Conservation (phyloP, 2,797 vertebrate genomes). For the Atherinosoma microstoma region DNA sequence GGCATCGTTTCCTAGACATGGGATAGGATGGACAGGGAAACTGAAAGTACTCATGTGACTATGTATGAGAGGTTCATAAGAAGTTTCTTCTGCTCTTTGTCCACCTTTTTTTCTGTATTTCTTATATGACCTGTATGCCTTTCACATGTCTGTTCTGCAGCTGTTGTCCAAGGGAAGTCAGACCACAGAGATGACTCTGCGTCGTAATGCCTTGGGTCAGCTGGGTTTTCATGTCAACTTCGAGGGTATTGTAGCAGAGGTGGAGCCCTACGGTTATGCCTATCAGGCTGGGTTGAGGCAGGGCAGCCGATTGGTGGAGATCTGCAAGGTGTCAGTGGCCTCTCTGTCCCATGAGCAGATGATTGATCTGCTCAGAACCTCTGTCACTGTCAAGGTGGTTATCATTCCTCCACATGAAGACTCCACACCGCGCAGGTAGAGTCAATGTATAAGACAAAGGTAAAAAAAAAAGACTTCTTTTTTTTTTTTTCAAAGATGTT, state of each 20-base stretch:
- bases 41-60: not conserved
- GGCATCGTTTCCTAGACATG: no score
- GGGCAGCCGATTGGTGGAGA: conserved; percentile 96
- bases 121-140: not conserved
- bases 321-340: conserved; percentile 96
- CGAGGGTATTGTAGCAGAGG: conserved; percentile 96
- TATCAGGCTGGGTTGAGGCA: conserved; percentile 97
- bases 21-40: no score
- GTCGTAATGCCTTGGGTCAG: conserved; percentile 95
- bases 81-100: conserved; percentile 3
- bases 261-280: conserved; percentile 96
- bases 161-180: conserved; percentile 95
- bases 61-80: not conserved
- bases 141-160: conserved; percentile 68
- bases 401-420: conserved; percentile 97
- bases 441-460: not conserved
- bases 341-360: conserved; percentile 97
- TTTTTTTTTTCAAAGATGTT: not conserved
- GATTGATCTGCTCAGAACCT: conserved; percentile 96
- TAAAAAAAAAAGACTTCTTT: not conserved
- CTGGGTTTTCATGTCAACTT: conserved; percentile 98
- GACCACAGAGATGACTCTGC: conserved; percentile 95
- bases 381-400: conserved; percentile 95
- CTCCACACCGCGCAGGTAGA: conserved; percentile 95
- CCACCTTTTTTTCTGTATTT: not conserved